These are phyloP conservation scores for Mustela nigripes DNA, from an alignment of 2,113 vertebrate genomes.

Conservation along the genomic window DNA sequence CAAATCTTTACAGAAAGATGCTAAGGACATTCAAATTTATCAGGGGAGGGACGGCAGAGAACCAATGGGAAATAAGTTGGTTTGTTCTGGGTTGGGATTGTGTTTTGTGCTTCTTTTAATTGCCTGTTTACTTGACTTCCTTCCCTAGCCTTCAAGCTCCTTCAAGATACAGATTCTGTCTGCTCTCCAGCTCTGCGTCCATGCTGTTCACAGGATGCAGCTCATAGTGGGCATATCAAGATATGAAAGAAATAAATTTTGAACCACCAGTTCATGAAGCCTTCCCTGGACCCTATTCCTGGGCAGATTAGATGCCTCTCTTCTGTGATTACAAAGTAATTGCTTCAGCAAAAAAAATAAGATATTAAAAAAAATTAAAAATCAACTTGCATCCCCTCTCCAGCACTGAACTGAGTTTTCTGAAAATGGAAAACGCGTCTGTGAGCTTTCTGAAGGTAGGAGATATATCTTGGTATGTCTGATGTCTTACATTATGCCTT, in stretches of 20 bases:
- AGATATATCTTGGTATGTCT: neutral
- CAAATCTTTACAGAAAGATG: neutral
- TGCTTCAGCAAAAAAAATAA: neutral
- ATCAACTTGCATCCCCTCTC: neutral
- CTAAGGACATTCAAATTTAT: neutral
- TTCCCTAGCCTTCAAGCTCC: neutral
- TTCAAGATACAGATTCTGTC: neutral
- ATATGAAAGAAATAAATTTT: neutral
- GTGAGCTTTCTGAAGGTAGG: neutral
- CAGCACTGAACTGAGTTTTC: neutral
- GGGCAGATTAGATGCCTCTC: neutral
- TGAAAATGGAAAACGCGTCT: constrained; percentile 23
- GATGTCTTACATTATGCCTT: neutral
- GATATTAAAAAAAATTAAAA: neutral
- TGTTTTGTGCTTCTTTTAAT: neutral
- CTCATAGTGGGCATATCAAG: neutral
- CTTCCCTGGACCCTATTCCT: neutral
- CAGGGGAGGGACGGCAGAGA: neutral
- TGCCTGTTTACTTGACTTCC: neutral
- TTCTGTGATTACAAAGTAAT: neutral
- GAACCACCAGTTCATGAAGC: neutral
- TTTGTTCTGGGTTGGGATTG: neutral
- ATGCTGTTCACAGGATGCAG: neutral
- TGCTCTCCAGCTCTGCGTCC: neutral
- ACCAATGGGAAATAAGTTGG: neutral